Percentiles rank a stretch among this genome's conserved stretches.
These are phyloP conservation scores for Drosophila anomelani DNA, from an alignment of 2,888 invertebrate species.

Conservation along the genomic window DNA sequence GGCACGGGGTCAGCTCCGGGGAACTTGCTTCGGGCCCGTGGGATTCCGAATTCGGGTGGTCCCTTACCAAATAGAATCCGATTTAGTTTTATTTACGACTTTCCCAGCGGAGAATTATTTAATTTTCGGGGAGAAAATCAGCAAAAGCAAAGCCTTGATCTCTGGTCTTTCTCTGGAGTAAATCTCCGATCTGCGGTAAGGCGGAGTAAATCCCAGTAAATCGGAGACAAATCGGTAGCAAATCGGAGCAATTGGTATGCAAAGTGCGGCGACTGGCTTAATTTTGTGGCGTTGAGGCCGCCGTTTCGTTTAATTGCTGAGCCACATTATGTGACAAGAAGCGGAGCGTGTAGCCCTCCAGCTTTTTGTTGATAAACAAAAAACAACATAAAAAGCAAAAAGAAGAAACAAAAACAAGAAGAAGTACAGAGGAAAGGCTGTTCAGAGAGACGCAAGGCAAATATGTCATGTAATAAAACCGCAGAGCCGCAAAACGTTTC, in stretches of 20 bases:
- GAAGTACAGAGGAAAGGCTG: background rate
- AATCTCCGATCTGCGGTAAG: background rate
- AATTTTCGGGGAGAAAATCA: background rate
- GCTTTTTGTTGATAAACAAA: constrained; percentile 30
- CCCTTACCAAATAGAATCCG: background rate
- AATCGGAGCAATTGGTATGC: constrained; percentile 76
- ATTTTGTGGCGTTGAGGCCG: constrained; percentile 63
- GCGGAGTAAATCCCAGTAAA: background rate
- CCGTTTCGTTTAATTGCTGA: constrained; percentile 79
- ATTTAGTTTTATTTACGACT: background rate
- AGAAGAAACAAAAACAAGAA: constrained; percentile 10
- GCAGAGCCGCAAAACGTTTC: constrained; percentile 62
- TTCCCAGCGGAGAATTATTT: background rate
- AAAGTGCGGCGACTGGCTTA: constrained; percentile 77
- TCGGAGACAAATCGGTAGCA: constrained; percentile 19
- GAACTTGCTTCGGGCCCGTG: constrained; percentile 28
- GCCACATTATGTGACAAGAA: constrained; percentile 80
- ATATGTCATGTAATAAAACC: constrained; percentile 59
- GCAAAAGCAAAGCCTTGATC: background rate
- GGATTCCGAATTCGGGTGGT: constrained; percentile 3
- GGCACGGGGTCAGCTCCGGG: constrained; percentile 9
- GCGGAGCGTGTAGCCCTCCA: constrained; percentile 37
- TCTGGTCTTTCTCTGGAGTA: background rate
- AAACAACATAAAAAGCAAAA: background rate
- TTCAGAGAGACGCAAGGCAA: constrained; percentile 22